A percentile compares a stretch with the other conserved stretches of the same genome.
phyloP scores from a whole-genome alignment of 2,113 vertebrate species.

The Pelusios castaneus region DNA sequence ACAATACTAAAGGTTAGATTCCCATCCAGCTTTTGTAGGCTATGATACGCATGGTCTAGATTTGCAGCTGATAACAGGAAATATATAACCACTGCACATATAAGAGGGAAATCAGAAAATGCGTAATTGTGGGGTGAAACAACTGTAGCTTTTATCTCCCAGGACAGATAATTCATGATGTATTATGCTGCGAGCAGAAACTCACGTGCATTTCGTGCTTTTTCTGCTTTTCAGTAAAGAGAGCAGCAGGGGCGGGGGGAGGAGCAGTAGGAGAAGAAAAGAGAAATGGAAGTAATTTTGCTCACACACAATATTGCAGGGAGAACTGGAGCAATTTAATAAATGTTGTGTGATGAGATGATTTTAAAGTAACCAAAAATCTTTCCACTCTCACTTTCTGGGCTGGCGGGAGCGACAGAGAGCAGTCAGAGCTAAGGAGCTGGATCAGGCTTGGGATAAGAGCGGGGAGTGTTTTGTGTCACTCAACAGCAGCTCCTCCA shows the following conservation, averaged over 20 bases:
- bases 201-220: neutral
- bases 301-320: neutral
- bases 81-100: neutral
- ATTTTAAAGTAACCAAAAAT: neutral
- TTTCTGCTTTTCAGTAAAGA: neutral
- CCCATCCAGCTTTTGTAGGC: neutral
- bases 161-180: neutral
- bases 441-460: neutral
- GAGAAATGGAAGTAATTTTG: neutral
- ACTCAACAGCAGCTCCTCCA: neutral
- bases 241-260: neutral
- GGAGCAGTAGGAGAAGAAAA: neutral
- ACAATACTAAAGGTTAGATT: neutral
- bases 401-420: neutral
- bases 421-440: neutral
- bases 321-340: neutral
- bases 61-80: neutral
- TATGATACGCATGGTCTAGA: neutral
- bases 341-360: neutral
- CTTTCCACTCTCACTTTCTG: neutral
- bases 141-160: neutral
- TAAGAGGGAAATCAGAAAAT: neutral
- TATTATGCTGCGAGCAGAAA: rapidly evolving
- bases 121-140: neutral
- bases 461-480: neutral